Percentiles rank a stretch among this genome's conserved stretches.
These are phyloP conservation scores for Euwallacea fornicatus DNA, from an alignment of 1,140 invertebrate genomes.

Conservation along the genomic window DNA sequence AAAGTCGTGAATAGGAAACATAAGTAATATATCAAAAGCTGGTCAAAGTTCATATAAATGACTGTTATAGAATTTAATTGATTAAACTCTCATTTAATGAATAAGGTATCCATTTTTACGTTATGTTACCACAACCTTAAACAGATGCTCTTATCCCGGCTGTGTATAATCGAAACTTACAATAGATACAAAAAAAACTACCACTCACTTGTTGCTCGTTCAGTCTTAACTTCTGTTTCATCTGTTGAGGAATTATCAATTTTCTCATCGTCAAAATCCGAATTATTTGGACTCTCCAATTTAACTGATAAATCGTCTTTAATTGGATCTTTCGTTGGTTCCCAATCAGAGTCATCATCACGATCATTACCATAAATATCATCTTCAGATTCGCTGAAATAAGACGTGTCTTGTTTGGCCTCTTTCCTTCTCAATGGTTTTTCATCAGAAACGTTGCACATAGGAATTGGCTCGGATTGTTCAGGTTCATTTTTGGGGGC, in stretches of 20 bases:
- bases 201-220: not conserved
- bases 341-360: conserved; percentile 31
- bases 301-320: not conserved
- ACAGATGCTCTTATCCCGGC: not conserved
- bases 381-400: conserved; percentile 24
- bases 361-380: conserved; percentile 10
- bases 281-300: not conserved
- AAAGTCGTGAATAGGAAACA: not conserved
- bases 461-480: not conserved
- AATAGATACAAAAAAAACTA: not conserved
- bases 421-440: not conserved
- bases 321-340: conserved; percentile 10
- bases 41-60: no score
- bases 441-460: not conserved
- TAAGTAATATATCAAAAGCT: no score
- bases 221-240: not conserved
- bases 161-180: not conserved
- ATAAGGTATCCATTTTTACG: no score
- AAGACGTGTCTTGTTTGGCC: conserved; percentile 4
- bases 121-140: not conserved
- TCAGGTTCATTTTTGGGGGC: not conserved
- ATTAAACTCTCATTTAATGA: no score
- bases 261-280: not conserved
- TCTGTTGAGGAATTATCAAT: not conserved
- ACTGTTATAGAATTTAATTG: no score